A percentile compares a stretch with the other conserved stretches of the same genome.
phyloP scores from a whole-genome alignment of 2,113 vertebrate genomes.

The Stictonetta naevosa region DNA sequence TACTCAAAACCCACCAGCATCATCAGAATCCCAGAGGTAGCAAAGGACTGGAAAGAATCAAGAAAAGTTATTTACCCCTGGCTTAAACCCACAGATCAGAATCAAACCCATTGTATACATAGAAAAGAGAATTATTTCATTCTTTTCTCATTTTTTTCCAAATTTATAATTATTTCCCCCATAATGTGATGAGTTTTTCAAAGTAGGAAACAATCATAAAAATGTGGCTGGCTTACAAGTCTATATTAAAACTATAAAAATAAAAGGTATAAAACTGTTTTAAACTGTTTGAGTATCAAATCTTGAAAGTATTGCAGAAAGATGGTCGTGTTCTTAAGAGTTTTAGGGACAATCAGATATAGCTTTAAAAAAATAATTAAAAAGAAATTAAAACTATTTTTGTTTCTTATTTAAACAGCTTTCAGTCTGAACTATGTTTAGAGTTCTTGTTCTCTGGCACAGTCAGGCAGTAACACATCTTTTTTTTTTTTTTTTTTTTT shows the following conservation, averaged over 20 bases:
- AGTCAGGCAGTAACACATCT: background rate
- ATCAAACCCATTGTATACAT: background rate
- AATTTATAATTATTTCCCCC: background rate
- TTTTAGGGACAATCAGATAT: background rate
- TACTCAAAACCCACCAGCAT: background rate
- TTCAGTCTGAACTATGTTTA: background rate
- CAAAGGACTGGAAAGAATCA: background rate
- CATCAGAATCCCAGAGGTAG: accelerated
- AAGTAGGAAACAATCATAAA: background rate
- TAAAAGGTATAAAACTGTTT: background rate
- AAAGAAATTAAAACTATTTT: background rate
- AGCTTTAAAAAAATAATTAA: background rate
- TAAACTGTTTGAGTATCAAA: background rate
- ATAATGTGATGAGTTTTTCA: background rate
- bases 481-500: background rate
- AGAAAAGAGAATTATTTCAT: background rate
- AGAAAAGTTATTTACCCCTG: background rate
- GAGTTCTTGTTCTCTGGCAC: background rate
- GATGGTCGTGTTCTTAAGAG: background rate
- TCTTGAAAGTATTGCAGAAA: background rate
- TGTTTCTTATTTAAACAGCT: background rate
- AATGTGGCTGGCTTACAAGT: background rate
- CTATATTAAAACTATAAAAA: background rate
- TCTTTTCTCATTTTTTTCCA: background rate
- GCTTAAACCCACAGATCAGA: background rate